Evolutionary conservation across 2,888 invertebrate genomes (phyloP), one percentile per base, ranked within the genome.

Genomic region (Melieria crassipennis): DNA sequence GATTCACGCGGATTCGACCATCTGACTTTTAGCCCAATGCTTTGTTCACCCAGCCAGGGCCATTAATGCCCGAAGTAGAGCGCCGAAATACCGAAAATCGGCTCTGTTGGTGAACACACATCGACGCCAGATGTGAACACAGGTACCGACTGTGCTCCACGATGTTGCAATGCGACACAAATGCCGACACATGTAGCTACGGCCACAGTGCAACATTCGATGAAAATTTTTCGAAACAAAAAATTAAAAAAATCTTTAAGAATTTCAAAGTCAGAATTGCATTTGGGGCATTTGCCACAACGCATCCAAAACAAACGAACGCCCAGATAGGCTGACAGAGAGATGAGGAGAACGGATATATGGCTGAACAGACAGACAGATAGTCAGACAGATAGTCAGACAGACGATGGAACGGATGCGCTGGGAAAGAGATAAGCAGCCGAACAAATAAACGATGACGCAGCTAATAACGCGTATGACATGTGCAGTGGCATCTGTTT

Each of bases 211-310:
- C 55, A n/a, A 9, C 56, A 42, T 42, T 63, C 48, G 1, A 43
- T 57, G 16, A 50, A 10, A 57, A 56, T 63, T 47, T 16, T 13
- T 50, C 4, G 11, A 42, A 55, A 64, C 45, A 57, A 52, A 60
- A 61, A 65, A 55, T 7, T n/a, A 30, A 63, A 60, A 55, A 58
- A 10, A 60, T 47, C 42, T 46, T 13, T 43, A 65, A 13, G 42
- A 42, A 68, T 55, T 71, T 71, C 72, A 72, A 72, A 72, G 72
- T 69, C 72, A 69, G 60, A 72, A 72, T 65, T 72, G 68, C 72
- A 72, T 55, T 66, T 50, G 13, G 16, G 9, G 30, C 30, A 30
- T 30, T 30, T 30, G 30, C 30, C 30, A 46, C 13, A 13, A 50
- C 7, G 11, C 11, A 10, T 50, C 2, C 9, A 50, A 50, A 50